Evolutionary conservation across 2,797 vertebrate species (phyloP).

Genomic region (Falco concolor): DNA sequence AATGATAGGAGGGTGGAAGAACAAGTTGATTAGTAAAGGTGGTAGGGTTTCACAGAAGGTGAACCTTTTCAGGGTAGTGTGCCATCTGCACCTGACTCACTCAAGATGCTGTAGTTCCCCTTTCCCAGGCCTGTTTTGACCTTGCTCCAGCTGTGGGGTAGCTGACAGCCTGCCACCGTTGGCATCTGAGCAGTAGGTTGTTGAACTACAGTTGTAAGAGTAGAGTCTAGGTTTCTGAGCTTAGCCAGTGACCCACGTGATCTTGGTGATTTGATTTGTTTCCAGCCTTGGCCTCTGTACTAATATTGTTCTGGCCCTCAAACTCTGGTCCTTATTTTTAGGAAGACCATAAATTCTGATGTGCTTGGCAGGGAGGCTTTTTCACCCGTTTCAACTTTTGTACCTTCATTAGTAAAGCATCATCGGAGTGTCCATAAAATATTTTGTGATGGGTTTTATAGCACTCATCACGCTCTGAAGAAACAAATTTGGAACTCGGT

Average conservation of each 20-base stretch:
- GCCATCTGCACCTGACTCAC: not conserved
- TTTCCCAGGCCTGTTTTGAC: conserved; percentile 4
- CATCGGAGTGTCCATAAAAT: not conserved
- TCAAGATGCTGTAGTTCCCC: conserved; percentile 21
- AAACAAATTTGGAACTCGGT: not conserved
- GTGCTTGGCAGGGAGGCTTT: not conserved
- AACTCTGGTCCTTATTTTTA: not conserved
- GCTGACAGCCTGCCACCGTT: not conserved
- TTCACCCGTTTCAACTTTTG: not conserved
- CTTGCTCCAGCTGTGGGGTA: not conserved
- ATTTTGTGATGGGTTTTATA: not conserved
- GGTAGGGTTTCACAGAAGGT: not conserved
- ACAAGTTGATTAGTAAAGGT: not conserved
- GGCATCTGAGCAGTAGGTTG: not conserved
- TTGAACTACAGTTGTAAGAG: fast-evolving
- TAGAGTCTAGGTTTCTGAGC: not conserved
- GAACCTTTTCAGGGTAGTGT: not conserved
- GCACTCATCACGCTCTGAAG: fast-evolving
- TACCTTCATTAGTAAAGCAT: not conserved
- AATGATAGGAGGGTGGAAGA: not conserved
- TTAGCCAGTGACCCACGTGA: not conserved
- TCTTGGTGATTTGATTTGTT: not conserved
- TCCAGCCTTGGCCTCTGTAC: not conserved
- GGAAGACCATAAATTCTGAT: not conserved
- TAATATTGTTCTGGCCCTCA: not conserved